phyloP scores from a whole-genome alignment of 2,888 invertebrate species.

The Dugesia japonica region DNA sequence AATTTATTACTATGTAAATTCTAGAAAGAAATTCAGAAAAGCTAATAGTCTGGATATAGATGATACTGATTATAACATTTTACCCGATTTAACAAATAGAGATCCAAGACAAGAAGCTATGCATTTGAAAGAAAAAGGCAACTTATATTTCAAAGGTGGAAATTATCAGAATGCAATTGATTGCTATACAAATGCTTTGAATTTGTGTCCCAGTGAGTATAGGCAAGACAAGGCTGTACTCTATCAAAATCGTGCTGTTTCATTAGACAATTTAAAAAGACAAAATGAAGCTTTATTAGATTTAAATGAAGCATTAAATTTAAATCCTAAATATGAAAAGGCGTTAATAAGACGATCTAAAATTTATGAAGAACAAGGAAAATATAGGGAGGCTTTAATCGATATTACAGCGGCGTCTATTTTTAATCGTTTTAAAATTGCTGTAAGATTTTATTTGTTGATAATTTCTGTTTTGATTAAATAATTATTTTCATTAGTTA shows the following conservation, averaged over 20 bases:
- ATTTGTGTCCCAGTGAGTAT: constrained; percentile 51
- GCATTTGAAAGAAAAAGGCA: constrained; percentile 48
- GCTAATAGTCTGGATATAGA: neutral
- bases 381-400: constrained; percentile 66
- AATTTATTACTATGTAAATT: neutral
- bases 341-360: constrained; percentile 61
- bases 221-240: constrained; percentile 67
- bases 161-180: constrained; percentile 49
- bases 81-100: neutral
- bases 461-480: too few relatives aligned
- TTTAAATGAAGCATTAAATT: constrained; percentile 66
- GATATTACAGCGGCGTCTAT: constrained; percentile 82
- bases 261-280: constrained; percentile 73
- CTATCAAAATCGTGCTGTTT: constrained; percentile 85
- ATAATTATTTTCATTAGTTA: too few relatives aligned
- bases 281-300: constrained; percentile 69
- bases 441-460: too few relatives aligned
- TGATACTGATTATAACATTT: neutral
- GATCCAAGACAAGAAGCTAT: constrained; percentile 52
- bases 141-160: constrained; percentile 49
- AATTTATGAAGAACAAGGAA: constrained; percentile 60
- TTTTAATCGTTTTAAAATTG: constrained; percentile 47
- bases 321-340: constrained; percentile 71
- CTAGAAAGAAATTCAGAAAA: neutral
- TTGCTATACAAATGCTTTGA: constrained; percentile 50